Evolutionary conservation across 2,888 invertebrate genomes (phyloP).

Genomic region (Cosmopolites sordidus): DNA sequence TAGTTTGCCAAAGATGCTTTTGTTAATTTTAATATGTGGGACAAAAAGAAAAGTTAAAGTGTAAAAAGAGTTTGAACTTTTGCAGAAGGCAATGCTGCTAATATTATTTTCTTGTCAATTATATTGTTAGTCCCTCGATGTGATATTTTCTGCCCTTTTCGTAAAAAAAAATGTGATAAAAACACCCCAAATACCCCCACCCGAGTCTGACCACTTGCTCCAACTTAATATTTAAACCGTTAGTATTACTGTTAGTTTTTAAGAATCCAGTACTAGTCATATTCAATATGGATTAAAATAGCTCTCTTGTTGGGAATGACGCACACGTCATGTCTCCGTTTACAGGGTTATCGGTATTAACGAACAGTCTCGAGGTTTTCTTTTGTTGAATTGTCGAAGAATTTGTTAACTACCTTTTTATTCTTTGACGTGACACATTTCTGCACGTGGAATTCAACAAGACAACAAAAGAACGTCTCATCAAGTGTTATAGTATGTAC

Average conservation of each 20-base stretch:
- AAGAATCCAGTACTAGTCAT: slow-evolving; percentile 37
- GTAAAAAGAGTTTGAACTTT: too few relatives aligned
- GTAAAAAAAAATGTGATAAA: slow-evolving; percentile 28
- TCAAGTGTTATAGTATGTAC: slow-evolving; percentile 9
- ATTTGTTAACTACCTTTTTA: too few relatives aligned
- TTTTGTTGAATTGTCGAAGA: slow-evolving; percentile 7
- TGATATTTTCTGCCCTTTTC: slow-evolving; percentile 21
- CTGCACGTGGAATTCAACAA: too few relatives aligned
- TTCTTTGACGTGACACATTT: too few relatives aligned
- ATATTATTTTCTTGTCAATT: not conserved
- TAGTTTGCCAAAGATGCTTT: too few relatives aligned
- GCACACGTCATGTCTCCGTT: slow-evolving; percentile 3
- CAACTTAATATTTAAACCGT: slow-evolving; percentile 38
- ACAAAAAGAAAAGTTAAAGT: too few relatives aligned
- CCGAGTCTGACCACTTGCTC: slow-evolving; percentile 43
- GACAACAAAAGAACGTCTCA: slow-evolving; percentile 1
- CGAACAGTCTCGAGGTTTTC: slow-evolving; percentile 5
- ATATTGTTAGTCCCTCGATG: slow-evolving; percentile 13
- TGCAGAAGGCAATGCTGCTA: not conserved
- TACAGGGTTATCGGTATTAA: slow-evolving; percentile 16
- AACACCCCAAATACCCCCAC: slow-evolving; percentile 13
- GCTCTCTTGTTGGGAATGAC: too few relatives aligned
- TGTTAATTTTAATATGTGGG: too few relatives aligned
- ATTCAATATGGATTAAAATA: slow-evolving; percentile 8
- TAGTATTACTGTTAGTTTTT: slow-evolving; percentile 42